Percentiles rank a stretch among this genome's conserved stretches.
Conservation (phyloP, 2,113 vertebrate species). For the Triplophysa tibetana region DNA sequence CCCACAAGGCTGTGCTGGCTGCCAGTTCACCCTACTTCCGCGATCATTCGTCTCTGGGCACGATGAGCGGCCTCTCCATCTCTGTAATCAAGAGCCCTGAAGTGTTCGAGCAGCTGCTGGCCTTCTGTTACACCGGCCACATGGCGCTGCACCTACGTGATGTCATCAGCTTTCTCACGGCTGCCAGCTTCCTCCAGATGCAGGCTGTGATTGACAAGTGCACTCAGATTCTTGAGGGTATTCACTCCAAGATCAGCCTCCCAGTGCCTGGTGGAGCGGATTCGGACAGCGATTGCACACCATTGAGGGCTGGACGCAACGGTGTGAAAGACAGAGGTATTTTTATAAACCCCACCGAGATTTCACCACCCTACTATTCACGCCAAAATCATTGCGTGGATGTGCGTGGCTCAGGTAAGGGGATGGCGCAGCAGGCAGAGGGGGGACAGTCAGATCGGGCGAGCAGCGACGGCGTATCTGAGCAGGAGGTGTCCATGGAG, state of each 20-base stretch:
- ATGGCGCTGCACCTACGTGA: conserved; percentile 97
- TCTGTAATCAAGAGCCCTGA: conserved; percentile 97
- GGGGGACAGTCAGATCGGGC: conserved; percentile 94
- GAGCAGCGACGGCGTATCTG: conserved; percentile 90
- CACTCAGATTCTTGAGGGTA: conserved; percentile 95
- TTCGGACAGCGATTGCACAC: conserved; percentile 25
- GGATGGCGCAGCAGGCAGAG: conserved; percentile 81
- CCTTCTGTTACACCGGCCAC: conserved; percentile 98
- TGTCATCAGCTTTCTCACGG: conserved; percentile 95
- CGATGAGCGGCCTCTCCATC: conserved; percentile 98
- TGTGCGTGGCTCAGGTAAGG: conserved; percentile 68
- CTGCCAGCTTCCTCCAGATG: conserved; percentile 99
- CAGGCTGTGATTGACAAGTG: conserved; percentile 98
- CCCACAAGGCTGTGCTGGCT: conserved; percentile 95
- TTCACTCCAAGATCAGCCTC: conserved; percentile 94
- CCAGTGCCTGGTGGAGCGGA: conserved; percentile 63
- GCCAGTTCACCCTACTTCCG: conserved; percentile 98
- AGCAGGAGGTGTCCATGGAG: conserved; percentile 91
- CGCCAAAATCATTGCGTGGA: conserved; percentile 83
- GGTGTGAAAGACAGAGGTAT: conserved; percentile 88
- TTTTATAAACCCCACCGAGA: conserved; percentile 93
- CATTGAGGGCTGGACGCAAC: conserved; percentile 78
- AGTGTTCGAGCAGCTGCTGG: conserved; percentile 95
- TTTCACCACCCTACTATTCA: conserved; percentile 92
- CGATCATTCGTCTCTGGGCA: conserved; percentile 94